Evolutionary conservation across 2,797 vertebrate genomes (phyloP), one percentile per base, ranked within the genome.

Genomic region (Luscinia megarhynchos): DNA sequence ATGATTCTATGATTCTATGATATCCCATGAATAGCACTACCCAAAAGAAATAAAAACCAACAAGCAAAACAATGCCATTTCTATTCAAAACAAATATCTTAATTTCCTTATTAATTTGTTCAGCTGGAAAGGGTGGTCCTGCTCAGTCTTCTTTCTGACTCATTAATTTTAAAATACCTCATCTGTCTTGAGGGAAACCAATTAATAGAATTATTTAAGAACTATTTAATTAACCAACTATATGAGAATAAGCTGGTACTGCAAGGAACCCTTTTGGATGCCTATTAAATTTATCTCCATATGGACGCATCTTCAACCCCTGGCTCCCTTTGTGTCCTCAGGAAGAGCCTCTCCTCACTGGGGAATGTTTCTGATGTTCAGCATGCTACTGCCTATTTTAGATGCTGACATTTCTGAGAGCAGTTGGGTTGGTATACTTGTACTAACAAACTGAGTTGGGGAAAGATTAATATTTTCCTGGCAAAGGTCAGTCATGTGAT

Each of bases 401-500:
- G 80, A 89, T 88, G 55, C 83, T 97, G 97, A 93, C 88, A 97
- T 98, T 97, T 97, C 92, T 96, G 89, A 90, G 59, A 96, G 96
- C 70, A 90, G 53, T 93, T 97, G 87, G 51, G 43, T 96, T 96
- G 95, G 95, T 94, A 93, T 51, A 58, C 90, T 80, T 91, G 59
- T 84, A 94, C 81, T 93, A 96, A 96, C 95, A 97, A 97, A 84
- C 48, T 32, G 67, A 97, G 72, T 64, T 93, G 93, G 75, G 83
- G 77, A 89, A 94, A 93, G 84, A 97, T 97, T 97, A 97, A 95
- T 97, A 95, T 94, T 97, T 95, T 82, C 68, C 70, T 77, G 24
- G 53, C 45, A 91, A 97, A 98, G 95, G 91, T 97, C 94, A 94
- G 46, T n/a, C 26, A 15, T 84, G 62, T 87, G 69, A 90, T 72